A percentile compares a stretch with the other conserved stretches of the same genome.
Conservation (phyloP, 2,888 invertebrate genomes). For the Aphrophora alni region DNA sequence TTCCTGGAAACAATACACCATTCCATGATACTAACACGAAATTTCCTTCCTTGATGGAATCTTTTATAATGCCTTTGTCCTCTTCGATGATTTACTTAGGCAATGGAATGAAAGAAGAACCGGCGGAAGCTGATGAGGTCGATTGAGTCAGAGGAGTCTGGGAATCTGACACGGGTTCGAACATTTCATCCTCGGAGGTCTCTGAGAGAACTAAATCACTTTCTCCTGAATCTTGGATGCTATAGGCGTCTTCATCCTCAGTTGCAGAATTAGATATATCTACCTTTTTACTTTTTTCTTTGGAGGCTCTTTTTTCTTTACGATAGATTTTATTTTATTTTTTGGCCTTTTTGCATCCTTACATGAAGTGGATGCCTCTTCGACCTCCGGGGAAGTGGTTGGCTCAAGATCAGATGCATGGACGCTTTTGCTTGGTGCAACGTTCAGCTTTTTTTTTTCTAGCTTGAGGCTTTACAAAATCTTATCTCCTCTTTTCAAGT, state of each 20-base stretch:
- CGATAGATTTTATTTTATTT: constrained; percentile 10
- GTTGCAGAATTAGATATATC: constrained; percentile 10
- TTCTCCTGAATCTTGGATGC: constrained; percentile 25
- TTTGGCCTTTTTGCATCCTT: neutral
- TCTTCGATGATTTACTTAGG: neutral
- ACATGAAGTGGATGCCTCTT: constrained; percentile 4
- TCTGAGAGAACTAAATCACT: constrained; percentile 21
- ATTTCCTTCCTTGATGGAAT: too few species aligned
- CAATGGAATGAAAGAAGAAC: too few species aligned
- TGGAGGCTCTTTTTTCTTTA: constrained; percentile 2
- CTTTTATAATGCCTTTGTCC: too few species aligned
- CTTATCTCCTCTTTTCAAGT: constrained; percentile 2
- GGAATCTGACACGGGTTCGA: neutral
- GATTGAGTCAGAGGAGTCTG: neutral
- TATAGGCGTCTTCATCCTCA: constrained; percentile 19
- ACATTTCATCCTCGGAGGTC: constrained; percentile 16
- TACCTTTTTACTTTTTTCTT: constrained; percentile 20
- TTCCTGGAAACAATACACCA: too few species aligned
- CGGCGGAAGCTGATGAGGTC: too few species aligned
- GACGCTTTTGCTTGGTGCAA: neutral
- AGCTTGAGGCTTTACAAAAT: constrained; percentile 11
- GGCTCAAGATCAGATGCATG: neutral
- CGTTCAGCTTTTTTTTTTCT: neutral
- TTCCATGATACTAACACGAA: too few species aligned
- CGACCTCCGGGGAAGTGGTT: neutral